phyloP scores from a whole-genome alignment of 1,140 invertebrate genomes.

The Sinonovacula constricta region DNA sequence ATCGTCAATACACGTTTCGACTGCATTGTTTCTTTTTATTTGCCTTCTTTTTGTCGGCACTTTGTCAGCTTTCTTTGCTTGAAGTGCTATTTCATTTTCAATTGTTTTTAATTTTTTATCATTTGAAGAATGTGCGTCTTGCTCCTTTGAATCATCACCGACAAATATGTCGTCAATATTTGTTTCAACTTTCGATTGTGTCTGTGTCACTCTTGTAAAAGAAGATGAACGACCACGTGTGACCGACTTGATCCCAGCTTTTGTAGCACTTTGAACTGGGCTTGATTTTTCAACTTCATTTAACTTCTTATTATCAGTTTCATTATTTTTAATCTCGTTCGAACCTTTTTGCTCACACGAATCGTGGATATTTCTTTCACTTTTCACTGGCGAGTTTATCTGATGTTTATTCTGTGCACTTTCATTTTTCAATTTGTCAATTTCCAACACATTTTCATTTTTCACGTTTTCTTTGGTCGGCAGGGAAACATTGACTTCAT shows the following conservation, averaged over 20 bases:
- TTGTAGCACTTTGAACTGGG: background rate
- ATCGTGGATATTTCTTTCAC: too few relatives aligned
- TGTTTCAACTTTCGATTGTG: conserved; percentile 28
- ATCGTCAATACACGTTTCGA: conserved; percentile 43
- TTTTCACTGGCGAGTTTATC: too few relatives aligned
- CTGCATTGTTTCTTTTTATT: background rate
- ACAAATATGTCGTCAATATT: conserved; percentile 43
- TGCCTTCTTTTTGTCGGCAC: too few relatives aligned
- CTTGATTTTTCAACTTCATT: background rate
- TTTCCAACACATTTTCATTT: too few relatives aligned
- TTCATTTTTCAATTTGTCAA: too few relatives aligned
- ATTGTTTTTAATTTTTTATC: background rate
- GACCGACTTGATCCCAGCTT: background rate
- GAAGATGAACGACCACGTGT: background rate
- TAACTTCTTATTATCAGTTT: background rate
- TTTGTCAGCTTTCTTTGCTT: too few relatives aligned
- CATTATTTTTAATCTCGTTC: background rate
- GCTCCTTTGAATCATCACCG: too few relatives aligned
- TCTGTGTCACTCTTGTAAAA: background rate
- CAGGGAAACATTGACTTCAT: too few relatives aligned
- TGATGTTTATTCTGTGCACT: too few relatives aligned
- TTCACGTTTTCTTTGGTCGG: too few relatives aligned
- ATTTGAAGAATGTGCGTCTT: too few relatives aligned
- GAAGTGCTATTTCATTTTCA: background rate
- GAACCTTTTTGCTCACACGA: too few relatives aligned